These are phyloP conservation scores for Sebastes aleutianus DNA, from an alignment of 2,797 vertebrate genomes.

Conservation along the genomic window DNA sequence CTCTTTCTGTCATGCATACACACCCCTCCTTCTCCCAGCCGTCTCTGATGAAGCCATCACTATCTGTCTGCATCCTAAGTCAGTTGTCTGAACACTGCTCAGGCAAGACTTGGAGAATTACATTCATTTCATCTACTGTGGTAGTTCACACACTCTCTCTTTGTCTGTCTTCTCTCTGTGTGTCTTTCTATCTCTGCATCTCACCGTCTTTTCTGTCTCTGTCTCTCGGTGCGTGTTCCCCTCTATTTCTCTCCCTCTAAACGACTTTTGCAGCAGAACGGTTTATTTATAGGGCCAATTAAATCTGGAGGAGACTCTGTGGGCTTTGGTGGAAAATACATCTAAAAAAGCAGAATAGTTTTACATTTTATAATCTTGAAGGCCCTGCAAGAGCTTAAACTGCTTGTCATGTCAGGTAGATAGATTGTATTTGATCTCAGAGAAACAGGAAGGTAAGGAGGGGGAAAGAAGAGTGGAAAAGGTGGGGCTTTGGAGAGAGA, in stretches of 20 bases:
- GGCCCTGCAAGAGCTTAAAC: conserved; percentile 59
- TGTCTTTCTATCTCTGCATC: conserved; percentile 43
- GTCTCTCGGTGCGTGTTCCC: conserved; percentile 33
- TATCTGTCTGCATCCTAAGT: conserved; percentile 52
- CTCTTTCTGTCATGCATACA: conserved; percentile 11
- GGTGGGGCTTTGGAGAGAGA: background rate
- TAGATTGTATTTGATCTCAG: conserved; percentile 55
- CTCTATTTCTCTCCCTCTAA: conserved; percentile 53
- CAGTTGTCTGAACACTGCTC: conserved; percentile 51
- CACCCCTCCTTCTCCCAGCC: conserved; percentile 18
- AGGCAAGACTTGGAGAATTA: conserved; percentile 59
- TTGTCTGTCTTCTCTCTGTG: conserved; percentile 26
- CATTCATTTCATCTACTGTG: conserved; percentile 66
- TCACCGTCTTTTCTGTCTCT: conserved; percentile 37
- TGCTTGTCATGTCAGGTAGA: conserved; percentile 43
- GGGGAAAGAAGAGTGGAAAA: conserved; percentile 6
- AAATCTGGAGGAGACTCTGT: conserved; percentile 69
- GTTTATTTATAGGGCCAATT: conserved; percentile 78
- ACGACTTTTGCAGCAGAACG: conserved; percentile 63
- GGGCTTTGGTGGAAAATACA: conserved; percentile 57
- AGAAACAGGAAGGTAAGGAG: conserved; percentile 21
- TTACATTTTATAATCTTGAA: conserved; percentile 64
- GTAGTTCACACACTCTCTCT: conserved; percentile 61
- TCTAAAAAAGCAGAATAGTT: conserved; percentile 62
- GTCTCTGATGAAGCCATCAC: conserved; percentile 62